Conservation (phyloP, 2,113 vertebrate genomes). For the Lamprologus ornatipinnis region DNA sequence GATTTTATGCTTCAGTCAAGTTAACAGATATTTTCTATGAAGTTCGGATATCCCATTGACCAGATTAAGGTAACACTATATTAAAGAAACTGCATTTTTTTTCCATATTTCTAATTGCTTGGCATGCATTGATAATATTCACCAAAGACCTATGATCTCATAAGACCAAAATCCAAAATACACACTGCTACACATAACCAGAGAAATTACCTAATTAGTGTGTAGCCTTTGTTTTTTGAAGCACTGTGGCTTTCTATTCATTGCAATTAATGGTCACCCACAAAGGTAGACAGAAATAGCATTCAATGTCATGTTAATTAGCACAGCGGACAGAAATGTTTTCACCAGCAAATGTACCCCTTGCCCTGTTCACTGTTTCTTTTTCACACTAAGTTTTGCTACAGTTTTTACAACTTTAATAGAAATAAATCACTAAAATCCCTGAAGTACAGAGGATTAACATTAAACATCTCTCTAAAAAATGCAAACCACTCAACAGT, state of each 20-base stretch:
- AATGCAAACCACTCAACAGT: neutral
- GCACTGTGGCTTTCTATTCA: neutral
- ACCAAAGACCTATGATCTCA: neutral
- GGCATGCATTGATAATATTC: neutral
- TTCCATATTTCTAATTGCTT: neutral
- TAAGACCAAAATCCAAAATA: neutral
- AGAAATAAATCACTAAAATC: neutral
- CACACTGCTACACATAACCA: neutral
- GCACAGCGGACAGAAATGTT: neutral
- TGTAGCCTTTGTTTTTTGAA: neutral
- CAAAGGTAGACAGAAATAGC: neutral
- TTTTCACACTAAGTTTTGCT: neutral
- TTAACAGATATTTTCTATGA: neutral
- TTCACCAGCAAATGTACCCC: neutral
- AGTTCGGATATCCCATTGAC: neutral
- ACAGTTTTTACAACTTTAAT: neutral
- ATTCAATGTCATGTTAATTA: constrained; percentile 11
- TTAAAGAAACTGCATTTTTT: neutral
- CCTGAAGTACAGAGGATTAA: neutral
- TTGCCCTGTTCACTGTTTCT: neutral
- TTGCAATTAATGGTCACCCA: neutral
- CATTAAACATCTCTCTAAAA: neutral
- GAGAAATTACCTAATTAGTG: neutral
- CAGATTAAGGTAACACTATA: neutral
- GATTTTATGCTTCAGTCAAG: neutral